phyloP scores from a whole-genome alignment of 2,888 invertebrate species.

The Drosophila mimetica region DNA sequence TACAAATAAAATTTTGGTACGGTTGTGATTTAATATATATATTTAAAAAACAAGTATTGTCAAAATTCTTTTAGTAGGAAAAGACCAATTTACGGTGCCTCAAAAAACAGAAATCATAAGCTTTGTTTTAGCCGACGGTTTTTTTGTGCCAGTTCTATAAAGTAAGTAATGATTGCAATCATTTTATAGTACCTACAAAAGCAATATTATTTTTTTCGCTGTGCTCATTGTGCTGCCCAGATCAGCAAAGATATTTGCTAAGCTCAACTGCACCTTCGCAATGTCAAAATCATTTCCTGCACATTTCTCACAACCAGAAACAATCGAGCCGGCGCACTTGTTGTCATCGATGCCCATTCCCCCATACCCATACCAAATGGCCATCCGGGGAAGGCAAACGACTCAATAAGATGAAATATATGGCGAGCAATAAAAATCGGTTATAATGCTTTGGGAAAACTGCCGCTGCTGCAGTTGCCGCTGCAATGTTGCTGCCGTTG shows the following conservation, averaged over 20 bases:
- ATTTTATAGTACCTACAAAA: not conserved
- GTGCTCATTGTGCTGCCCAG: conserved; percentile 14
- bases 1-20: too few species aligned
- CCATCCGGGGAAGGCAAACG: conserved; percentile 59
- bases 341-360: conserved; percentile 35
- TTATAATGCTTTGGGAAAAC: conserved; percentile 79
- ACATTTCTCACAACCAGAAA: conserved; percentile 38
- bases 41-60: too few species aligned
- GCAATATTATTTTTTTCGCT: not conserved
- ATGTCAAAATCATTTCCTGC: conserved; percentile 39
- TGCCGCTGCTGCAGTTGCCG: conserved; percentile 25
- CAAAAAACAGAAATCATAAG: too few species aligned
- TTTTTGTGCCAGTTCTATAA: too few species aligned
- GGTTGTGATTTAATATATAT: too few species aligned
- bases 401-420: conserved; percentile 84
- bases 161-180: not conserved
- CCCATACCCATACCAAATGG: conserved; percentile 7
- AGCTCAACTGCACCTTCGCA: conserved; percentile 23
- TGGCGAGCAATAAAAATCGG: conserved; percentile 82
- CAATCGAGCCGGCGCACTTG: conserved; percentile 53
- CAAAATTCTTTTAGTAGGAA: too few species aligned
- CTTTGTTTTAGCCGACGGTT: not conserved
- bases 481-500: conserved; percentile 10
- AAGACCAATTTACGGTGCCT: too few species aligned
- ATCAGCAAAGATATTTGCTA: conserved; percentile 26